Percentiles rank a stretch among this genome's conserved stretches.
Conservation (phyloP, 2,797 vertebrate genomes). For the Macropus fuliginosus region DNA sequence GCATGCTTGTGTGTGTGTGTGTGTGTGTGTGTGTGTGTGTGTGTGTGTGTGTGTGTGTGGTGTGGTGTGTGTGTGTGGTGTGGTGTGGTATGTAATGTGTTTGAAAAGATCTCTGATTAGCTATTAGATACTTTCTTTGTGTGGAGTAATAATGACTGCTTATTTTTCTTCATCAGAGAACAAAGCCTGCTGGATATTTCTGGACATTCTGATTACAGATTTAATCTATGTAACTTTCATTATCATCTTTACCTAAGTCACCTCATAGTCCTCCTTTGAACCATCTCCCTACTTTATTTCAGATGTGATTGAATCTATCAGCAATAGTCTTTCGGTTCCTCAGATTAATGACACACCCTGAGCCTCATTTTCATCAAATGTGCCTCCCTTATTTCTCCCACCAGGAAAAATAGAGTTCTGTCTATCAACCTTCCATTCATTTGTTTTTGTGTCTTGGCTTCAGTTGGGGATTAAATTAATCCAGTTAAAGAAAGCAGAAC, state of each 20-base stretch:
- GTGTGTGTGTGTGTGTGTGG: no score
- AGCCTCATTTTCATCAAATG: constrained; percentile 27
- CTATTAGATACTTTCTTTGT: neutral
- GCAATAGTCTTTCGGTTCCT: neutral
- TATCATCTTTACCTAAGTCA: neutral
- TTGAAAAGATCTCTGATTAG: constrained; percentile 16
- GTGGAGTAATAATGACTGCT: neutral
- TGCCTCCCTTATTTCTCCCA: no score
- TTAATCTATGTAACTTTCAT: neutral
- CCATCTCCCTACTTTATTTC: neutral
- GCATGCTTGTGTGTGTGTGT: neutral
- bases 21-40: neutral
- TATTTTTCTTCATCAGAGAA: neutral
- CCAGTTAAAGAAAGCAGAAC: neutral
- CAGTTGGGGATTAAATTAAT: neutral
- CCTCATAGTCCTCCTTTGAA: neutral
- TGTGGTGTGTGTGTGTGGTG: no score
- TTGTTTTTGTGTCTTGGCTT: neutral
- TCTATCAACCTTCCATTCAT: neutral
- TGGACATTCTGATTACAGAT: neutral
- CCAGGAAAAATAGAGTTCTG: constrained; percentile 9
- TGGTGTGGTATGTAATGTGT: neutral
- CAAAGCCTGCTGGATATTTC: neutral
- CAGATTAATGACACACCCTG: neutral
- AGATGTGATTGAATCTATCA: neutral